Percentiles rank a stretch among this genome's conserved stretches.
phyloP scores from a whole-genome alignment of 2,113 vertebrate species.

The Oplegnathus fasciatus region DNA sequence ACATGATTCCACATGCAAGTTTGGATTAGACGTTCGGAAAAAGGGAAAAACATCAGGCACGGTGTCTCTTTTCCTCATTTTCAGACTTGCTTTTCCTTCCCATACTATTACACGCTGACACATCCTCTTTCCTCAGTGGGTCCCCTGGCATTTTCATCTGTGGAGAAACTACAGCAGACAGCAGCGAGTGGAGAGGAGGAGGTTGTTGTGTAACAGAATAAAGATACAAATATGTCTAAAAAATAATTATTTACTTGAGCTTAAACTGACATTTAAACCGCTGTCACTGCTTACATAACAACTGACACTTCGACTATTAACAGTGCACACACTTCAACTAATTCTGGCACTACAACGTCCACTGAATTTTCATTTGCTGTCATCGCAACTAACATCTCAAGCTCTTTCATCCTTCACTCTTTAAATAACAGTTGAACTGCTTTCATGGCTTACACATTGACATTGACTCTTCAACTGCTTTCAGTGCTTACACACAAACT shows the following conservation, averaged over 20 bases:
- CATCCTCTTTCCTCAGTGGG: conserved; percentile 43
- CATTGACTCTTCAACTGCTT: background rate
- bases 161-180: conserved; percentile 5
- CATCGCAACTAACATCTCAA: background rate
- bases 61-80: conserved; percentile 34
- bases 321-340: background rate
- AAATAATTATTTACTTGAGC: conserved; percentile 6
- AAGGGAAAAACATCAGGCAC: conserved; percentile 27
- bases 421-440: background rate
- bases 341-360: background rate
- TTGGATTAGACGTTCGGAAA: conserved; percentile 49
- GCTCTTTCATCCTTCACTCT: background rate
- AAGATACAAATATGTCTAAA: background rate
- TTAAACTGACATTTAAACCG: conserved; percentile 13
- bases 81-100: conserved; percentile 38
- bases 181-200: background rate
- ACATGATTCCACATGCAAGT: conserved; percentile 45
- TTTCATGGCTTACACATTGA: background rate
- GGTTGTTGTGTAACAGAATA: background rate
- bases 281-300: background rate
- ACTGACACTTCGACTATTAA: background rate
- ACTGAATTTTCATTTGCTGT: background rate
- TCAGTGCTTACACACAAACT: background rate
- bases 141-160: conserved; percentile 31
- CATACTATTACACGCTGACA: conserved; percentile 51